These are phyloP conservation scores for Ammodytes marinus DNA, from an alignment of 2,113 vertebrate genomes.

Conservation along the genomic window DNA sequence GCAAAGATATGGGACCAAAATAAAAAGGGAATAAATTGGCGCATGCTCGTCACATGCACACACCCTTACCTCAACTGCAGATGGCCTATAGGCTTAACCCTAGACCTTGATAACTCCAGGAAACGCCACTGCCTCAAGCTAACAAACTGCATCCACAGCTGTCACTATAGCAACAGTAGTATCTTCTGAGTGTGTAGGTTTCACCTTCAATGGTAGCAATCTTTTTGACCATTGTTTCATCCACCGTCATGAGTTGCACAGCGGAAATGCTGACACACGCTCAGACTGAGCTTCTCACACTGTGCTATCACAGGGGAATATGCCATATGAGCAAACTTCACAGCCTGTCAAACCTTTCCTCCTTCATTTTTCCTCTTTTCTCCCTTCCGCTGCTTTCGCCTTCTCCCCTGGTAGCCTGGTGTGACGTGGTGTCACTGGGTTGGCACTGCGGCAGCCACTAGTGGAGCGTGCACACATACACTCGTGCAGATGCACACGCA, in stretches of 20 bases:
- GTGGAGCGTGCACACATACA: slow-evolving; percentile 11
- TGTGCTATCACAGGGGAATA: slow-evolving; percentile 32
- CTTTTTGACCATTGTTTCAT: slow-evolving; percentile 25
- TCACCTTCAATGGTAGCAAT: background rate
- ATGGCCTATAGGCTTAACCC: too few species aligned
- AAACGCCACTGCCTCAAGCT: background rate
- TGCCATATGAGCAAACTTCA: slow-evolving; percentile 63
- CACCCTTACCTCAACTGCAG: too few species aligned
- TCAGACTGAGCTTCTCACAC: slow-evolving; percentile 25
- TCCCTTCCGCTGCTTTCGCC: background rate
- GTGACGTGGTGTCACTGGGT: slow-evolving; percentile 49
- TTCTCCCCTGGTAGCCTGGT: slow-evolving; percentile 37
- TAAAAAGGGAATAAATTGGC: background rate
- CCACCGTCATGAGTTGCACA: slow-evolving; percentile 17
- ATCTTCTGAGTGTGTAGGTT: background rate
- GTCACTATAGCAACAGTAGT: background rate
- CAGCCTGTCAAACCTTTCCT: slow-evolving; percentile 41
- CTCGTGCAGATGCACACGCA: background rate
- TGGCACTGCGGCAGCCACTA: slow-evolving; percentile 47
- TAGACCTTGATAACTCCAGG: too few species aligned
- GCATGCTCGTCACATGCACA: too few species aligned
- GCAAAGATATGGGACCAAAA: slow-evolving; percentile 16
- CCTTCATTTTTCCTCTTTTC: slow-evolving; percentile 5
- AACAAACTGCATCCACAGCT: background rate
- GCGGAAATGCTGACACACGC: slow-evolving; percentile 40